Evolutionary conservation across 2,113 vertebrate species (phyloP), one percentile per base, ranked within the genome.

Genomic region (Psittacus erithacus): DNA sequence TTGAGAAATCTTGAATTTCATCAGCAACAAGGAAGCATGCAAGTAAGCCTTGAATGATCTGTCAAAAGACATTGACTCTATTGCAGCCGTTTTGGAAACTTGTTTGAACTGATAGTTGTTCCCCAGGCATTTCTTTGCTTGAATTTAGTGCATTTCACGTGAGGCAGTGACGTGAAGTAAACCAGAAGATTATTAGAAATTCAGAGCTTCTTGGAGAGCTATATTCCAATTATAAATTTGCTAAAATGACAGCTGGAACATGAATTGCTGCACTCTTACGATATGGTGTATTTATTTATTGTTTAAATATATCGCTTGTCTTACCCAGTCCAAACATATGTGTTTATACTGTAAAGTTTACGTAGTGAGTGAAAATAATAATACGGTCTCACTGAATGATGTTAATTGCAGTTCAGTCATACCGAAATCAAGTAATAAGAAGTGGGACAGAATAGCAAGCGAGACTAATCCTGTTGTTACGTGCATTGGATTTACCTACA

Each of bases 1-100:
- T 84, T 94, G 70, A 92, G 70, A 95, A 95, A 88, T 96, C 89
- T 92, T 94, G 75, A 64, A 74, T 97, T 97, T 95, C 83, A 86
- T 95, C 84, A 93, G n/a, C 60, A 38, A 67, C 15, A 62, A 90
- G 79, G 47, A 81, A 92, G 85, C 62, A 38, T 94, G 71, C 73
- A 70, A 95, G 50, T 87, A 75, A 80, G 60, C 38, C 68, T 92
- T 81, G 39, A 85, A 46, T 76, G 62, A 35, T 91, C 60, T 91
- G 93, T 84, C 44, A 82, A 62, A 92, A 93, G 86, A 71, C 29
- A 52, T 55, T 92, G 79, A 75, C 55, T 95, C 75, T 59, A 53
- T 81, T 29, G 28, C 46, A 79, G 59, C 20, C 0, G 0, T 81
- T 93, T 82, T 68, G 62, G 68, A 75, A 89, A 79, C 50, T 93